A percentile compares a stretch with the other conserved stretches of the same genome.
These are phyloP conservation scores for Prionace glauca DNA, from an alignment of 2,797 vertebrate species.

Conservation along the genomic window DNA sequence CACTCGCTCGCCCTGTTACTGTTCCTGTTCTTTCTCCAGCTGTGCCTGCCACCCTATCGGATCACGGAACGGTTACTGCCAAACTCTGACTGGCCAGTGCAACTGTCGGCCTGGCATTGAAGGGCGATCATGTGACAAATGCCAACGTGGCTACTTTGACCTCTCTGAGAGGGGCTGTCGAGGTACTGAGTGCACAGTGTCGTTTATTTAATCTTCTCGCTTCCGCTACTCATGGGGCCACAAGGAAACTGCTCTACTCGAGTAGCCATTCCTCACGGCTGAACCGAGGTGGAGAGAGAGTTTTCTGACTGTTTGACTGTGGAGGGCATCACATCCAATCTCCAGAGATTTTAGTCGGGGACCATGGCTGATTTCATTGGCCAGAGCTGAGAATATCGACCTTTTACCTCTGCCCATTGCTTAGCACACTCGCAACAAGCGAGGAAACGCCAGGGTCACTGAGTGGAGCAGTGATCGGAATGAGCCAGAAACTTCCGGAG, in stretches of 20 bases:
- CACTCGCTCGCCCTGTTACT: not conserved
- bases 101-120: constrained; percentile 55
- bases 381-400: not conserved
- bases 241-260: not conserved
- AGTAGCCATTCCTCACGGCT: not conserved
- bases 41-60: constrained; percentile 74
- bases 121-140: not conserved
- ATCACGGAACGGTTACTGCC: constrained; percentile 63
- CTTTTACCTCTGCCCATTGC: not conserved
- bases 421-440: not conserved
- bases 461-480: not conserved
- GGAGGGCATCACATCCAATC: not conserved
- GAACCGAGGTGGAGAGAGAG: too few relatives aligned
- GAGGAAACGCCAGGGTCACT: too few relatives aligned
- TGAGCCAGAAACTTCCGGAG: not conserved
- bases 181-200: not conserved
- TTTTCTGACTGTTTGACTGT: not conserved
- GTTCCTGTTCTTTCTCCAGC: constrained; percentile 50
- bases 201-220: not conserved
- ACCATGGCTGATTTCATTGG: not conserved
- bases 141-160: constrained; percentile 1
- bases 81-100: constrained; percentile 73
- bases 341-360: too few relatives aligned
- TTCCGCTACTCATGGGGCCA: not conserved
- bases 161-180: constrained; percentile 7